These are phyloP conservation scores for Aphrocallistes beatrix DNA, from an alignment of 37 sponge, comb jelly and placozoan genomes.

Conservation along the genomic window DNA sequence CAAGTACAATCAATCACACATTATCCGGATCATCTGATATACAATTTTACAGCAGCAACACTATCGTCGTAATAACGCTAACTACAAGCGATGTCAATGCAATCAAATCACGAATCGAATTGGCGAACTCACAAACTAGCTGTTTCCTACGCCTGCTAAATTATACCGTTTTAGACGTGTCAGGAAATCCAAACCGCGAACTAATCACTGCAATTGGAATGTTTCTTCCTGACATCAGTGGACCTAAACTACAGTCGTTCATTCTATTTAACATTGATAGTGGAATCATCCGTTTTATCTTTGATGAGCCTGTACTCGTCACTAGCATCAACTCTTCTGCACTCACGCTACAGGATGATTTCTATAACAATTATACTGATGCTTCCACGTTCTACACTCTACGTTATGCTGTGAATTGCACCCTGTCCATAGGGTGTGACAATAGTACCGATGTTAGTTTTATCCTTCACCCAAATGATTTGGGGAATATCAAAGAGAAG, in stretches of 20 bases:
- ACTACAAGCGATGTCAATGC: conserved; percentile 36
- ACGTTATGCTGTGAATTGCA: not conserved
- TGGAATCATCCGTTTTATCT: conserved; percentile 39
- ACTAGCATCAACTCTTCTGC: conserved; percentile 21
- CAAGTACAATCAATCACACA: not conserved
- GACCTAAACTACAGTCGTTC: conserved; percentile 50
- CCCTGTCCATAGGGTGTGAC: not conserved
- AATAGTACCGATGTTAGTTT: conserved; percentile 39
- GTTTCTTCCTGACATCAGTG: conserved; percentile 35
- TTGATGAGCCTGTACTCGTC: conserved; percentile 64
- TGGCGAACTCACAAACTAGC: conserved; percentile 34
- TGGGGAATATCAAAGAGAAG: conserved; percentile 44
- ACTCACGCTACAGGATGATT: conserved; percentile 47
- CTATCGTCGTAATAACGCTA: conserved; percentile 35
- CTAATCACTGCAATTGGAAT: not conserved
- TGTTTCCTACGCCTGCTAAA: conserved; percentile 40
- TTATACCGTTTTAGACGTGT: conserved; percentile 47
- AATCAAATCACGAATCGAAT: conserved; percentile 39
- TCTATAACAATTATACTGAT: conserved; percentile 17
- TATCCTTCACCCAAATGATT: conserved; percentile 28
- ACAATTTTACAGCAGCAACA: conserved; percentile 26
- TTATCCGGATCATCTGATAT: conserved; percentile 34
- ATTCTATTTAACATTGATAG: conserved; percentile 41
- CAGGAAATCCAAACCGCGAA: conserved; percentile 15
- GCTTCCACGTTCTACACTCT: conserved; percentile 44